Base-by-base conservation (phyloP, 2,113 vertebrate species). In the Urocolius indicus region DNA sequence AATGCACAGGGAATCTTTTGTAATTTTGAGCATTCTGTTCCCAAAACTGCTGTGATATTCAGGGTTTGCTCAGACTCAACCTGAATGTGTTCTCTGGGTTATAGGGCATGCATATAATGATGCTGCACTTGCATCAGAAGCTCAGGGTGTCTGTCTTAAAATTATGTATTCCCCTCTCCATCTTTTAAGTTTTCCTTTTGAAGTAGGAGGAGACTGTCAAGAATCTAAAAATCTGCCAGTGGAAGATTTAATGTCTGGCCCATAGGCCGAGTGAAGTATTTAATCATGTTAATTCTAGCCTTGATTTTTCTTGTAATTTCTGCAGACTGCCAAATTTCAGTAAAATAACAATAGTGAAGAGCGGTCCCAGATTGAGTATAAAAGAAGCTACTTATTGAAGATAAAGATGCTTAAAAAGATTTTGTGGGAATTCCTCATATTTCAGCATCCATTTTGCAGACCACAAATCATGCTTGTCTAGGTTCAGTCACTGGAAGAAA, bases 21-120 rank as follows among this genome's bases (percentile, higher is more conserved):
- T 19, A 10, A 1, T 29, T 65, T 16, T 54, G 49, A 48, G 61
- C 16, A 3, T 43, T 20, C 8, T n/a, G 41, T 67, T 84, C 45
- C 74, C 73, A 38, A 5, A 26, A 2, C 5, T 38, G 27, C 65
- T 46, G 34, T 59, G 45, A 30, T 48, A 6, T 48, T n/a, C 2
- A 6, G 38, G 74, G 11, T 27, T 43, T 86, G 57, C 23, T 52
- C 46, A 38, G 51, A 2, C 7, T 8, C 3, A 81, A 48, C 13
- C 72, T 59, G 58, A 27, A 0, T 0, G 1, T 24, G 27, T 69
- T n/a, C 27, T 32, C 59, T 49, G 61, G n/a, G 14, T 74, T 36
- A 8, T 2, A 24, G 52, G 57, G 51, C 10, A 8, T 10, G 21
- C 0, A 0, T 8, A 7, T 45, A 32, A 20, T 5, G 52, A 38